Conservation (phyloP, 2,113 vertebrate genomes). For the Brienomyrus brachyistius region DNA sequence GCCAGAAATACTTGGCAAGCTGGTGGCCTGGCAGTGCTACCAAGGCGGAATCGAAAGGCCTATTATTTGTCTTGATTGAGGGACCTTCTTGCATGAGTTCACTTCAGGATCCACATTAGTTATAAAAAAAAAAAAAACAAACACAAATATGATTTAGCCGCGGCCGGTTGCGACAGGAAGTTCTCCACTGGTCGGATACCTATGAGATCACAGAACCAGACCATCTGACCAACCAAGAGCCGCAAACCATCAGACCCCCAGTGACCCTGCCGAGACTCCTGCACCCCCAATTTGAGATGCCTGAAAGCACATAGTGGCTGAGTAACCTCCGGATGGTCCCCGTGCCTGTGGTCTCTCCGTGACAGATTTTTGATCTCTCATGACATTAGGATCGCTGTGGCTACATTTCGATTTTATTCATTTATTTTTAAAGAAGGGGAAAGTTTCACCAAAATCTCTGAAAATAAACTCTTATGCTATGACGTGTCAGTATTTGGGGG, state of each 20-base stretch:
- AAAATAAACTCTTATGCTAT: neutral
- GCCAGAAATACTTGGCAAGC: conserved; percentile 57
- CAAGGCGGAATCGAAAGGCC: conserved; percentile 50
- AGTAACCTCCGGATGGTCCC: neutral
- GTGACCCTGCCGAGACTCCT: neutral
- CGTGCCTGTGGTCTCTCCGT: neutral
- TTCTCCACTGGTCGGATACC: conserved; percentile 10
- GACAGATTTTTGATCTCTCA: conserved; percentile 14
- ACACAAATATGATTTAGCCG: conserved; percentile 18
- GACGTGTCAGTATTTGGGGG: neutral
- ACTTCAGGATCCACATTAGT: conserved; percentile 38
- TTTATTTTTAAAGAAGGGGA: neutral
- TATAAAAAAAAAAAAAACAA: conserved; percentile 9
- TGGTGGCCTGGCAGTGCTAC: conserved; percentile 11
- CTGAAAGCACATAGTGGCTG: conserved; percentile 26
- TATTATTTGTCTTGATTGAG: conserved; percentile 54
- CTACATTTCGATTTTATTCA: conserved; percentile 10
- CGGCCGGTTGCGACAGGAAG: conserved; percentile 21
- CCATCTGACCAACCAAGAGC: neutral
- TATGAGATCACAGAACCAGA: conserved; percentile 23
- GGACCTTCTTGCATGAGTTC: conserved; percentile 30
- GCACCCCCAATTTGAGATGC: neutral
- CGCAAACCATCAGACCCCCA: neutral
- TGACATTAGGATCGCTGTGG: conserved; percentile 10
- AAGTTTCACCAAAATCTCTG: neutral